A percentile compares a stretch with the other conserved stretches of the same genome.
Conservation (phyloP, 1,140 invertebrate species). For the Leptinotarsa defecta region DNA sequence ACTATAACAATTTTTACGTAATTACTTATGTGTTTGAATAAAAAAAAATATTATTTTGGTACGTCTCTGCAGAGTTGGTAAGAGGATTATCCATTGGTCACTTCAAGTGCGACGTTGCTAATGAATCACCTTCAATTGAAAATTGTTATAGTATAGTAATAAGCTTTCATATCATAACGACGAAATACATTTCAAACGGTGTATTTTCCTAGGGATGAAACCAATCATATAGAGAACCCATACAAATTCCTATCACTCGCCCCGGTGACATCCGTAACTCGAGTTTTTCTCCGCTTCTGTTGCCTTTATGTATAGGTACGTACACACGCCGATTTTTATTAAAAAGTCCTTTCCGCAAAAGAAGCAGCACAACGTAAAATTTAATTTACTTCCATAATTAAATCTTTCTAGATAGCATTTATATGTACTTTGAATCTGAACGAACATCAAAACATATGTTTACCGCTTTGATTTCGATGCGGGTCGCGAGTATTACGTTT, state of each 20-base stretch:
- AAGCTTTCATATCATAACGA: too few relatives aligned
- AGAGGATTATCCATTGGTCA: too few relatives aligned
- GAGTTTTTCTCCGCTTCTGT: background rate
- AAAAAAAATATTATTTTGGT: too few relatives aligned
- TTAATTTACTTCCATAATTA: slow-evolving; percentile 9
- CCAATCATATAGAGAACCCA: background rate
- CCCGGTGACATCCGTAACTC: background rate
- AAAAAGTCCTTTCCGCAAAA: background rate
- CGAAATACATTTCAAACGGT: background rate
- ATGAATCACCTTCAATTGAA: too few relatives aligned
- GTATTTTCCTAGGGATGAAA: background rate
- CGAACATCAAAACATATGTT: slow-evolving; percentile 3
- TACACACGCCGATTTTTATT: background rate
- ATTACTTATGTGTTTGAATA: too few relatives aligned
- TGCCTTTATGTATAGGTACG: background rate
- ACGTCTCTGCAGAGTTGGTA: too few relatives aligned
- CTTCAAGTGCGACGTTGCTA: too few relatives aligned
- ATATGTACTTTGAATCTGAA: background rate
- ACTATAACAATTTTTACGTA: too few relatives aligned
- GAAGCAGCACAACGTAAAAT: slow-evolving; percentile 3
- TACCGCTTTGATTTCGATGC: background rate
- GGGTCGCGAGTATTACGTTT: background rate
- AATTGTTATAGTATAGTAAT: too few relatives aligned
- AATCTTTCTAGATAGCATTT: slow-evolving; percentile 6
- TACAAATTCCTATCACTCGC: slow-evolving; percentile 8